Base-by-base conservation (phyloP, 2,797 vertebrate species). In the Gymnoscopelus braueri region DNA sequence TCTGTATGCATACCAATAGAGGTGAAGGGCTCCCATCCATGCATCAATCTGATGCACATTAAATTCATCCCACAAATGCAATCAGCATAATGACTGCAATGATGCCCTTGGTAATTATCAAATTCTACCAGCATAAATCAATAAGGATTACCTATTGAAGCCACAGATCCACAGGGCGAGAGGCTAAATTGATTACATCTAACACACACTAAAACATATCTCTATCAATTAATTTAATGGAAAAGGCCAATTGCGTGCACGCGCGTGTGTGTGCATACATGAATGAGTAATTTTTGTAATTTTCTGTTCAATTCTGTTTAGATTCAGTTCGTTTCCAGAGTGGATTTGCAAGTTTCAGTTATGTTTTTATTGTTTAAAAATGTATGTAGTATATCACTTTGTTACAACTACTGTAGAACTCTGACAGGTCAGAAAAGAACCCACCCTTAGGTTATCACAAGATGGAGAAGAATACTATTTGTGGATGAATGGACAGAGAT, bases 111-210 rank as follows among this genome's bases (percentile, higher is more conserved):
- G 68, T 50, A 56, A 56, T 55, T 32, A 53, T 53, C 19, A 62
- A 63, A 53, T 44, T 26, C 60, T 55, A 56, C 32, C 54, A 24
- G 10, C 19, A 6, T 59, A 67, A 82, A 82, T 80, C 71, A 75
- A 84, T 60, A 78, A 59, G 77, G 75, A 86, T 78, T 77, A 80
- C 44, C 39, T 71, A 74, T 72, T 72, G 75, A 80, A 59, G n/a
- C 57, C 57, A 59, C 60, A 62, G 15, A 84, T 78, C 79, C 73
- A 79, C 60, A 53, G 64, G 48, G 63, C 51, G 29, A 12, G 51
- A 65, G 23, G 62, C 62, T 62, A 56, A 55, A 74, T 60, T 67
- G 62, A 78, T 81, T 76, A 80, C 53, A 75, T 54, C 39, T 44
- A 44, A 44, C 39, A 44, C 39, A 44, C 39, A 44, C 39, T 44